Evolutionary conservation across 2,113 vertebrate species (phyloP).

Genomic region (Pycnonotus jocosus): DNA sequence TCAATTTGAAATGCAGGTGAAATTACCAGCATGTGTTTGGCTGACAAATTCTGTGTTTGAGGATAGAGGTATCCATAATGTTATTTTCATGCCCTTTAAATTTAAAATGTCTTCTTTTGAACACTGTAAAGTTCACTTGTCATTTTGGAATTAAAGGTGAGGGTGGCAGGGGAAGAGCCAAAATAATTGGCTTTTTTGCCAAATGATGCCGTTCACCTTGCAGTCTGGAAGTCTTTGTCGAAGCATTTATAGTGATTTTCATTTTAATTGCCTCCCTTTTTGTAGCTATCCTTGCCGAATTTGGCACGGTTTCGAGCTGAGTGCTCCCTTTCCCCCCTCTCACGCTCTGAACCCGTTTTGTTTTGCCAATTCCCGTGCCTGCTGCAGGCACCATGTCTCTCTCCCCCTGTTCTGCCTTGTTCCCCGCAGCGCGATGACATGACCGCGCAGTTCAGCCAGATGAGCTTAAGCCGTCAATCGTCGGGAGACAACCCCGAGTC

Average conservation of each 20-base stretch:
- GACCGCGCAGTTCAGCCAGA: conserved; percentile 82
- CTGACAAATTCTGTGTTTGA: neutral
- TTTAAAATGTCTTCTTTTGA: neutral
- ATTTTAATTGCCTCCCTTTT: neutral
- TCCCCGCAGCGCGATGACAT: conserved; percentile 82
- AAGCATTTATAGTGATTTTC: neutral
- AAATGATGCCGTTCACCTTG: neutral
- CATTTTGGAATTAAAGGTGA: neutral
- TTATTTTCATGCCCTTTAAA: neutral
- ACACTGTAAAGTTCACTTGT: neutral
- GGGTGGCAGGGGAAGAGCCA: neutral
- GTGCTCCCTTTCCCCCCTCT: neutral
- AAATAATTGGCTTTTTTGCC: neutral
- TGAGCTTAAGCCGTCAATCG: conserved; percentile 85
- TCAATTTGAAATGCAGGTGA: neutral
- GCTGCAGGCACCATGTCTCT: neutral
- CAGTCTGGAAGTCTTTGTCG: neutral
- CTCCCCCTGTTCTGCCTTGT: neutral
- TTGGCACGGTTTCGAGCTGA: neutral
- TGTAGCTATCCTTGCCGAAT: neutral
- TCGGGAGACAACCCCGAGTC: conserved; percentile 80
- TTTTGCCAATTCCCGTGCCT: neutral
- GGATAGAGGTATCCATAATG: neutral
- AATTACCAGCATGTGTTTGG: neutral
- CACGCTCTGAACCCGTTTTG: neutral